Percentiles rank a stretch among this genome's conserved stretches.
phyloP scores from a whole-genome alignment of 2,113 vertebrate genomes.

The Actenoides lindsayi region DNA sequence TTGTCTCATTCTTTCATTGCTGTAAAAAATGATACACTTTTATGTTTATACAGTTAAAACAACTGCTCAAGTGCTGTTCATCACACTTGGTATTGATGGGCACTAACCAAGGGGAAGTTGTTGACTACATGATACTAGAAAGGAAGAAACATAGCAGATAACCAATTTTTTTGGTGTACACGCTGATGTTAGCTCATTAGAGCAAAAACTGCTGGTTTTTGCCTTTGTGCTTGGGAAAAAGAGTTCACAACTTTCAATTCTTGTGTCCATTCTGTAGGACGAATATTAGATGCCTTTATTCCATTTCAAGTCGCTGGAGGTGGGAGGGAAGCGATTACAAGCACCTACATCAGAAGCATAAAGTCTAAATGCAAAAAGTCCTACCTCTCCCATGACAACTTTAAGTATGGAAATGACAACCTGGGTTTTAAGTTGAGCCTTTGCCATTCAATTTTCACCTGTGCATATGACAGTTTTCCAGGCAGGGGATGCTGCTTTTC shows the following conservation, averaged over 20 bases:
- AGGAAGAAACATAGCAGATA: conserved; percentile 16
- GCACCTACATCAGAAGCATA: background rate
- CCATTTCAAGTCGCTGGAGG: background rate
- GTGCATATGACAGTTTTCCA: background rate
- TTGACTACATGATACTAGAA: conserved; percentile 5
- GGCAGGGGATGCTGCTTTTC: background rate
- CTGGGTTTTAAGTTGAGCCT: background rate
- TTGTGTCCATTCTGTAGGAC: background rate
- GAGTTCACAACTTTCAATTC: background rate
- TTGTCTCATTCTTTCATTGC: background rate
- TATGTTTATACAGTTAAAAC: background rate
- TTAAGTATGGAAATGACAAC: background rate
- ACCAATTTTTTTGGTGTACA: background rate
- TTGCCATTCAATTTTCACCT: background rate
- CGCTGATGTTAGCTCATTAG: background rate
- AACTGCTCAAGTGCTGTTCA: background rate
- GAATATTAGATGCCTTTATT: background rate
- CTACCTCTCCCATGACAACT: background rate
- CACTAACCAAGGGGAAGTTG: background rate
- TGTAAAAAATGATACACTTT: background rate
- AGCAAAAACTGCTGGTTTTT: background rate
- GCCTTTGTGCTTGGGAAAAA: background rate
- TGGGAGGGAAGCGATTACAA: background rate
- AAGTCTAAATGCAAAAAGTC: background rate
- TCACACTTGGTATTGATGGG: background rate